Evolutionary conservation across 2,797 vertebrate genomes (phyloP).

Genomic region (Avahi laniger): DNA sequence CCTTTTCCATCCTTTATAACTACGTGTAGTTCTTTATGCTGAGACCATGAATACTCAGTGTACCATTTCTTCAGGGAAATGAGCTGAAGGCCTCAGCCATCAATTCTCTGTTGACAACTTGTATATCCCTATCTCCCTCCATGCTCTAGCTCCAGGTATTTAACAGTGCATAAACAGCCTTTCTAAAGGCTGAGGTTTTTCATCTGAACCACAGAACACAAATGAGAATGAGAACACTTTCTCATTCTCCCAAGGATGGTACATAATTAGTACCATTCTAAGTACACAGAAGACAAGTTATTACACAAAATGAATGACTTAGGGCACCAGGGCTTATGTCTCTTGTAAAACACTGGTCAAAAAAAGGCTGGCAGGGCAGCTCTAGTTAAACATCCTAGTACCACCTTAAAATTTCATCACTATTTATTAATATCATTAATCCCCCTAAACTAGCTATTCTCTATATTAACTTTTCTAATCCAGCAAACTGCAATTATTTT

Average conservation of each 20-base stretch:
- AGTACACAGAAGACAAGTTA: neutral
- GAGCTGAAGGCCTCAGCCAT: neutral
- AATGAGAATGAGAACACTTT: neutral
- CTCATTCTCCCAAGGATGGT: neutral
- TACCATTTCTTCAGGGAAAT: neutral
- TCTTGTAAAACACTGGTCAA: neutral
- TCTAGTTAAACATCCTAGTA: neutral
- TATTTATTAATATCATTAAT: neutral
- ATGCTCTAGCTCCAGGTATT: neutral
- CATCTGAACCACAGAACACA: neutral
- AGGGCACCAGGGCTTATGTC: neutral
- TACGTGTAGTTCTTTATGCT: neutral
- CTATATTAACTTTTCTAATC: conserved; percentile 24
- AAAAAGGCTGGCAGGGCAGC: neutral
- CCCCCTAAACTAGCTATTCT: neutral
- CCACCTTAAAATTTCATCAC: neutral
- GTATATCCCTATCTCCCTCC: neutral
- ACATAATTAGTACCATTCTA: neutral
- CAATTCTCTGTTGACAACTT: neutral
- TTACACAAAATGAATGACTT: neutral
- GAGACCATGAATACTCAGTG: neutral
- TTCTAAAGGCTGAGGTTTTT: conserved; percentile 12
- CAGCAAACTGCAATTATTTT: neutral
- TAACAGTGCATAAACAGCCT: neutral
- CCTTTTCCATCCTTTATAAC: neutral